Evolutionary conservation across 2,113 vertebrate genomes (phyloP), one percentile per base, ranked within the genome.

Genomic region (Tetrax tetrax): DNA sequence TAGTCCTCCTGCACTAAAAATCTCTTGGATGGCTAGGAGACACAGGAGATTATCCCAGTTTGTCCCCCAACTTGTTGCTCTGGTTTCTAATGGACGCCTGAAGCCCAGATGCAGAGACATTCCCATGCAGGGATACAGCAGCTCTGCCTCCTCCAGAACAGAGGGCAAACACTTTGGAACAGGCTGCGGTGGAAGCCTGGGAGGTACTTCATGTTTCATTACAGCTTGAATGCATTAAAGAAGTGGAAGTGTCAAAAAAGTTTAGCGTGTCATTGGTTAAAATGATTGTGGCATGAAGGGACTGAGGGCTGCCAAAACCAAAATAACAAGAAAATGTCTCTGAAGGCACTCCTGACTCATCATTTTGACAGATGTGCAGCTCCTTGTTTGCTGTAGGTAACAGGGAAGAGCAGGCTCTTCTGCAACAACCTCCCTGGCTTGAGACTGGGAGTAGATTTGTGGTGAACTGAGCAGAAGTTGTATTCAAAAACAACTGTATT

Each of bases 291-390:
- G 50, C 86, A 38, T 10, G 37, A 79, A 87, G 65, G 61, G 53
- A 84, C 79, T 61, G 83, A 95, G 61, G 33, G 50, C 83, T 89
- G 83, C 72, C 69, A 93, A 94, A 87, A 64, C 37, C 43, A 45
- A 84, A 95, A 77, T 65, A 95, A 75, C 64, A 84, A 60, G 60
- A 50, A 94, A 87, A 20, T 53, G 74, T 79, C 83, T 84, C 89
- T 61, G 69, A 87, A 76, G 72, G 35, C 45, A 29, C 13, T 47
- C 35, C 31, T 84, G 72, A 68, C 9, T 16, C 53, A 17, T 81
- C 0, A 0, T 60, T 89, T 54, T 92, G 90, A 71, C 61, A 91
- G 65, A 71, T 33, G 35, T 61, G 45, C 38, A 78, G 29, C 45
- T 87, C 48, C 53, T 35, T 2, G 0, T 85, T 82, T 60, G 29